These are phyloP conservation scores for Pteromalus puparum DNA, from an alignment of 1,140 invertebrate species.

Conservation along the genomic window DNA sequence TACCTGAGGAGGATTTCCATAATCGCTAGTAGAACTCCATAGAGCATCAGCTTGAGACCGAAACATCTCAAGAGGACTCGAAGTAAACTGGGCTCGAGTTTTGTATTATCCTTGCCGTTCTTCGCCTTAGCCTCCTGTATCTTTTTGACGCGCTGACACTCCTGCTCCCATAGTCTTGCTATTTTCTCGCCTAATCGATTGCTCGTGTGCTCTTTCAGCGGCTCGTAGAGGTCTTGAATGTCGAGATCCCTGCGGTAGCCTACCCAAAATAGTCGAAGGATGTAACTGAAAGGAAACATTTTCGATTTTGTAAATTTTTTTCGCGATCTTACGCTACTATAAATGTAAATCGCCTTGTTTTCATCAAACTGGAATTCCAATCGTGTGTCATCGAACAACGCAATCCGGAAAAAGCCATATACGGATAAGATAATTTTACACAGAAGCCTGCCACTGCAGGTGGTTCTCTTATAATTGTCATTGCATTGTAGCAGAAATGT, in stretches of 20 bases:
- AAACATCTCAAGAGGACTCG: conserved; percentile 76
- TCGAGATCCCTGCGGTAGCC: conserved; percentile 83
- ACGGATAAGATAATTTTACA: conserved; percentile 27
- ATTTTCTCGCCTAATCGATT: conserved; percentile 73
- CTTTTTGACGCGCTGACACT: conserved; percentile 59
- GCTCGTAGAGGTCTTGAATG: conserved; percentile 81
- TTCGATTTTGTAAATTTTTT: background rate
- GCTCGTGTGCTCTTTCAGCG: conserved; percentile 78
- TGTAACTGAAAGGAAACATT: conserved; percentile 75
- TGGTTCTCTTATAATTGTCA: background rate
- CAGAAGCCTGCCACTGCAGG: background rate
- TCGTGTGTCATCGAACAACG: background rate
- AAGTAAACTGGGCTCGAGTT: conserved; percentile 75
- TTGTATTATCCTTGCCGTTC: conserved; percentile 56
- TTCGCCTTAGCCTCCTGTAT: conserved; percentile 51
- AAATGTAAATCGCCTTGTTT: background rate
- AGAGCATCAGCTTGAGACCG: conserved; percentile 73
- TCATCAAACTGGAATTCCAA: background rate
- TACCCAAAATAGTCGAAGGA: conserved; percentile 80
- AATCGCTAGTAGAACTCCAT: conserved; percentile 74
- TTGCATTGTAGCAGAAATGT: background rate
- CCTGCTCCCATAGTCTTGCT: conserved; percentile 65
- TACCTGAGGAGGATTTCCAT: conserved; percentile 77
- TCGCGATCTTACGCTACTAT: background rate
- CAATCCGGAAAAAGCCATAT: conserved; percentile 4